phyloP scores from a whole-genome alignment of 2,113 vertebrate genomes.

The Oryzias woworae region DNA sequence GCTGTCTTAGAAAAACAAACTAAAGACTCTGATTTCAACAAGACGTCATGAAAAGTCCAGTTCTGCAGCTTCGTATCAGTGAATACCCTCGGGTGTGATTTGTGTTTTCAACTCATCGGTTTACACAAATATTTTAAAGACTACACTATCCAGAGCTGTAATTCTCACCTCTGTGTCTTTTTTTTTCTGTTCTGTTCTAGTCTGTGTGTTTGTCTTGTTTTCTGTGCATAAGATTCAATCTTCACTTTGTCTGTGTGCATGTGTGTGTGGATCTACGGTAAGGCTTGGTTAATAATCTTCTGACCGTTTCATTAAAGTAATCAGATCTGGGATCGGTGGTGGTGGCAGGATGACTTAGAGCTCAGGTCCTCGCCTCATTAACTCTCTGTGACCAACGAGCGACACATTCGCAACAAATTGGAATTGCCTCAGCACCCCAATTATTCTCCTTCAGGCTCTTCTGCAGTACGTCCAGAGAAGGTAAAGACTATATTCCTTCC shows the following conservation, averaged over 20 bases:
- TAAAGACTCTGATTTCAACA: no score
- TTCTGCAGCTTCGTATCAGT: no score
- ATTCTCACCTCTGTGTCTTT: conserved; percentile 26
- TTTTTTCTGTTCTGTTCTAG: conserved; percentile 27
- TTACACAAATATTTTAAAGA: neutral
- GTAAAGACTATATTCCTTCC: conserved; percentile 34
- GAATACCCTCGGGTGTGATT: no score
- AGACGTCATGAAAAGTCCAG: no score
- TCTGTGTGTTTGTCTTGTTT: conserved; percentile 37
- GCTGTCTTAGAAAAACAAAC: no score
- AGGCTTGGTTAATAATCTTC: conserved; percentile 81
- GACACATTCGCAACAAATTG: conserved; percentile 74
- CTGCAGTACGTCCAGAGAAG: conserved; percentile 16
- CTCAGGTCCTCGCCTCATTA: conserved; percentile 79
- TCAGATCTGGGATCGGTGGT: conserved; percentile 75
- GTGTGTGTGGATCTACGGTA: conserved; percentile 33
- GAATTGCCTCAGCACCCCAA: conserved; percentile 73
- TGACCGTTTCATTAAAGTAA: conserved; percentile 84
- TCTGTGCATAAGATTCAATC: conserved; percentile 43
- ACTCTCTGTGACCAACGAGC: conserved; percentile 72
- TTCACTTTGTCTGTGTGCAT: conserved; percentile 22
- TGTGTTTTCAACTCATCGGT: neutral
- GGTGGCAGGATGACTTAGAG: conserved; percentile 83
- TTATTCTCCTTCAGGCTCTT: conserved; percentile 35
- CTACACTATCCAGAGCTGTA: conserved; percentile 2